Percentiles rank a stretch among this genome's conserved stretches.
Evolutionary conservation across 37 sponge, comb jelly and placozoan genomes (phyloP).

Genomic region (Agelas oroides): DNA sequence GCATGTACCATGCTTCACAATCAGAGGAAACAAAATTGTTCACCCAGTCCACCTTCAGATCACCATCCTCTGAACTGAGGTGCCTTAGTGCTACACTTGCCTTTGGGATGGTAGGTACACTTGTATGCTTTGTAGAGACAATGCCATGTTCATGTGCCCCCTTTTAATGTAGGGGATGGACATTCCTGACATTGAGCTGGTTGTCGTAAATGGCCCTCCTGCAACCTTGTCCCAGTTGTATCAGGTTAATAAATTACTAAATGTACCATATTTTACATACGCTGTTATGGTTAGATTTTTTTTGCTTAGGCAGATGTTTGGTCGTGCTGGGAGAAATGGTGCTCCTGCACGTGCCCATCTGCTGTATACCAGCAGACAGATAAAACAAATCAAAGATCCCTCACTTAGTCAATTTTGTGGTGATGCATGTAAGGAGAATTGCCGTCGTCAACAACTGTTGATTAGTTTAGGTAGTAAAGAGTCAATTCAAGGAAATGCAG

Average conservation of each 20-base stretch:
- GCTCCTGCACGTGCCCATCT: no score
- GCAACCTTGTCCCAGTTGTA: neutral
- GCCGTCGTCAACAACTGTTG: neutral
- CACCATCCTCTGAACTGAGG: no score
- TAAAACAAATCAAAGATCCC: neutral
- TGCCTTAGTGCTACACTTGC: no score
- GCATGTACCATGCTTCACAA: no score
- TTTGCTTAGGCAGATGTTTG: neutral
- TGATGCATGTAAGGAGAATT: slow-evolving; percentile 3
- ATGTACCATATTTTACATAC: neutral
- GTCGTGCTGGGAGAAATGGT: no score
- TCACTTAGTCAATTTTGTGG: neutral
- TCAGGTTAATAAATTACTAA: slow-evolving; percentile 27
- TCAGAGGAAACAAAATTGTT: no score
- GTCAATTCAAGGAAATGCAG: no score
- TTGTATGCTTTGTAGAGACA: no score
- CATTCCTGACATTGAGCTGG: no score
- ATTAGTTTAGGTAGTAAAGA: neutral
- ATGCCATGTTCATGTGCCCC: neutral
- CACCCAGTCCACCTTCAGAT: no score
- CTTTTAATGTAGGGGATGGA: no score
- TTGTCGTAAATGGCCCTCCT: slow-evolving; percentile 5
- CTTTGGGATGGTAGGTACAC: no score
- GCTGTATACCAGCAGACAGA: neutral
- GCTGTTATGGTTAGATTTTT: neutral